These are phyloP conservation scores for Anoplopoma fimbria DNA, from an alignment of 2,113 vertebrate species.

Conservation along the genomic window DNA sequence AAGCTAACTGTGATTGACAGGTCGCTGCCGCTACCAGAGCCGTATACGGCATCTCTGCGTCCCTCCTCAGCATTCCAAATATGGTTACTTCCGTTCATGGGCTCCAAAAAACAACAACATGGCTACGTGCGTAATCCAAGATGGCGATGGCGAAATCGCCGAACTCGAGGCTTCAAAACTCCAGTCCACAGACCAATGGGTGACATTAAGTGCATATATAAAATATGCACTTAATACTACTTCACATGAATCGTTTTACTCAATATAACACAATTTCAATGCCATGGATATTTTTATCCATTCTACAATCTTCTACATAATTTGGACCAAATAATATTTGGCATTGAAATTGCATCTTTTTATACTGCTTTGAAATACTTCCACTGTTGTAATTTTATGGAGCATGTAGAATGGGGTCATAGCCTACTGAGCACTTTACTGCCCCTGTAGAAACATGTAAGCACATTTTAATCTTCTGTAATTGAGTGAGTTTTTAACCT, in stretches of 20 bases:
- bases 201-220: too few relatives aligned
- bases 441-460: constrained; percentile 45
- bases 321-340: background rate
- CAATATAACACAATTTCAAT: background rate
- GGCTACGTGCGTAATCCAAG: too few relatives aligned
- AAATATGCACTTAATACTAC: constrained; percentile 6
- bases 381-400: background rate
- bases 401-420: background rate
- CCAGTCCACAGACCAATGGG: too few relatives aligned
- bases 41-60: too few relatives aligned
- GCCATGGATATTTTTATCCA: background rate
- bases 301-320: background rate
- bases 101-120: too few relatives aligned
- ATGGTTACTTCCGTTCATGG: too few relatives aligned
- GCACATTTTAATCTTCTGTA: constrained; percentile 55
- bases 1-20: too few relatives aligned
- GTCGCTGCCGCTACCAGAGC: too few relatives aligned
- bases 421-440: constrained; percentile 13
- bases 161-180: too few relatives aligned
- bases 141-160: too few relatives aligned
- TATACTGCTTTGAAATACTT: too few relatives aligned
- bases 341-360: background rate
- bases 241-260: background rate
- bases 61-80: too few relatives aligned
- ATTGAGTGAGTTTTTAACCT: constrained; percentile 40